A percentile compares a stretch with the other conserved stretches of the same genome.
These are phyloP conservation scores for Drosophila rufa DNA, from an alignment of 1,140 invertebrate genomes.

Conservation along the genomic window DNA sequence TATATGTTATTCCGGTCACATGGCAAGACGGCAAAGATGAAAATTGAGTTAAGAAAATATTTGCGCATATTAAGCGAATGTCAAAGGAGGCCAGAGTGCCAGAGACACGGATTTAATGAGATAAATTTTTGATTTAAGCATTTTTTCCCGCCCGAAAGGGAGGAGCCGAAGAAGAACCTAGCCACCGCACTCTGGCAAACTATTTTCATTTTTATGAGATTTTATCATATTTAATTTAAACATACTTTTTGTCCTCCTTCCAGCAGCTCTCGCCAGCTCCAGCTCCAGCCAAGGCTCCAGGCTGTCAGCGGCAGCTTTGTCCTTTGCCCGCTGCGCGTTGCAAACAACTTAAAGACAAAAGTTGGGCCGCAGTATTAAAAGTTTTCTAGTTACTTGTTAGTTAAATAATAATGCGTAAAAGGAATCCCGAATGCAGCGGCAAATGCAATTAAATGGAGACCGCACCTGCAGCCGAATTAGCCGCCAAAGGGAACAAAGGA, in stretches of 20 bases:
- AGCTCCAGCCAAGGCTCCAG: conserved; percentile 18
- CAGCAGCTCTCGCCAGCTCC: conserved; percentile 3
- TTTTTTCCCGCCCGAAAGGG: conserved; percentile 22
- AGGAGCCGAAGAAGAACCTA: background rate
- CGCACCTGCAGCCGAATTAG: conserved; percentile 54
- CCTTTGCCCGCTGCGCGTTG: conserved; percentile 31
- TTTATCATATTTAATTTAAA: conserved; percentile 82
- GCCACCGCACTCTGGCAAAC: conserved; percentile 54
- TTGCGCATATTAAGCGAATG: conserved; percentile 52
- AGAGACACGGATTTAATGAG: conserved; percentile 63
- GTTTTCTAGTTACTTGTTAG: conserved; percentile 81
- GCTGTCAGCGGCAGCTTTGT: conserved; percentile 56
- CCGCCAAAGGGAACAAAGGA: conserved; percentile 4
- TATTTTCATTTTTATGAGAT: conserved; percentile 80
- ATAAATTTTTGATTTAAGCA: conserved; percentile 72
- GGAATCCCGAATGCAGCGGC: conserved; percentile 59
- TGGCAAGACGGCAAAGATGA: conserved; percentile 1
- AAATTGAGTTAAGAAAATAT: conserved; percentile 46
- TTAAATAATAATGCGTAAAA: conserved; percentile 82
- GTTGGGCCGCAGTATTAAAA: conserved; percentile 74
- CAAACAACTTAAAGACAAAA: conserved; percentile 78
- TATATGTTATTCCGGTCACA: conserved; percentile 3
- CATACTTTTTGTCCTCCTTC: conserved; percentile 66
- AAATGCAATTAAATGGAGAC: conserved; percentile 73
- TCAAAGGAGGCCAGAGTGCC: conserved; percentile 29